Evolutionary conservation across 2,113 vertebrate species (phyloP).

Genomic region (Alethe castanea): DNA sequence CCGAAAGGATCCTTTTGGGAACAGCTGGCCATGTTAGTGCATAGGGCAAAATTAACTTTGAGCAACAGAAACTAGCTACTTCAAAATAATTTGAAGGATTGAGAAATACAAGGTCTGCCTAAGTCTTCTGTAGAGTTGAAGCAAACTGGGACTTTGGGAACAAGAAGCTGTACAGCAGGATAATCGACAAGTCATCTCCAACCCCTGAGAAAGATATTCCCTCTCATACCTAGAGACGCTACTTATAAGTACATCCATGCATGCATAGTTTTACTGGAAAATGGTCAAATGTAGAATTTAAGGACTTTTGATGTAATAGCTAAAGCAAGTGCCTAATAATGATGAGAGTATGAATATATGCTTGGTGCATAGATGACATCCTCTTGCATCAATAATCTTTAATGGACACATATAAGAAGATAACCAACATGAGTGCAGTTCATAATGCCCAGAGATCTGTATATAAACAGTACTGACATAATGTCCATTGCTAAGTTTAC

Average conservation of each 20-base stretch:
- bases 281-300: background rate
- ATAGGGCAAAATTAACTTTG: background rate
- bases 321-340: background rate
- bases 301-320: background rate
- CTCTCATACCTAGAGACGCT: background rate
- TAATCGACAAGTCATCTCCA: background rate
- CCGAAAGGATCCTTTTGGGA: background rate
- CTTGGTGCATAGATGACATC: background rate
- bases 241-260: background rate
- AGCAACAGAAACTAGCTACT: background rate
- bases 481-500: background rate
- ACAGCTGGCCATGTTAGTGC: too few species aligned
- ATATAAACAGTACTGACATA: background rate
- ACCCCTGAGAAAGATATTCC: accelerated
- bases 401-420: background rate
- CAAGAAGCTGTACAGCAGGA: background rate
- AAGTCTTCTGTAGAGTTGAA: background rate
- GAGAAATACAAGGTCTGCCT: accelerated
- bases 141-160: background rate
- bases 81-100: background rate
- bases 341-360: background rate
- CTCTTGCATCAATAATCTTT: background rate
- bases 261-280: background rate
- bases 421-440: background rate
- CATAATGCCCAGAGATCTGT: background rate